Evolutionary conservation across 1,140 invertebrate species (phyloP).

Genomic region (Trichonephila clavipes): DNA sequence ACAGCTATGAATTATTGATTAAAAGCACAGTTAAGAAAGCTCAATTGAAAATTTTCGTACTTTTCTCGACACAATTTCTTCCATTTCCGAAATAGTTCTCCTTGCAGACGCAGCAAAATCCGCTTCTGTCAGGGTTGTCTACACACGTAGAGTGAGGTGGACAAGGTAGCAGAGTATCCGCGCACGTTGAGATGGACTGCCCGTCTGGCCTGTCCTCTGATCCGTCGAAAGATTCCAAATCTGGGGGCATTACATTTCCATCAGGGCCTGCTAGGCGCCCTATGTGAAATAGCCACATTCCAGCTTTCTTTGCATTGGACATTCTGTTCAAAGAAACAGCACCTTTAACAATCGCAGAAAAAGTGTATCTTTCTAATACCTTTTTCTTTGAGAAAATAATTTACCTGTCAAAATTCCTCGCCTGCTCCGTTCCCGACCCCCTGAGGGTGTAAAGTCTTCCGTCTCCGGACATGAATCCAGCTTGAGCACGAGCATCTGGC

Average conservation of each 20-base stretch:
- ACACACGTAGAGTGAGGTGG: conserved; percentile 86
- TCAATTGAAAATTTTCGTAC: conserved; percentile 81
- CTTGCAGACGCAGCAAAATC: conserved; percentile 94
- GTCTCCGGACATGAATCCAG: conserved; percentile 92
- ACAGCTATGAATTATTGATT: no score
- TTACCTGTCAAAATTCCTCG: conserved; percentile 88
- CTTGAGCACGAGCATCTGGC: conserved; percentile 94
- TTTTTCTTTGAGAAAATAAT: neutral
- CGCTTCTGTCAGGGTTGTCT: conserved; percentile 86
- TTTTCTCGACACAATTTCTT: conserved; percentile 90
- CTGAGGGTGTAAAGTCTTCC: conserved; percentile 87
- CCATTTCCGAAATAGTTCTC: conserved; percentile 94
- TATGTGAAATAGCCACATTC: conserved; percentile 91
- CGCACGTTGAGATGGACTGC: conserved; percentile 64
- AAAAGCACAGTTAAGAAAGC: no score
- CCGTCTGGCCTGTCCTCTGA: neutral
- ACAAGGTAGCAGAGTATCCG: conserved; percentile 76
- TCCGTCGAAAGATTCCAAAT: conserved; percentile 79
- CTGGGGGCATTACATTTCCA: conserved; percentile 86
- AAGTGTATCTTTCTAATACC: conserved; percentile 83
- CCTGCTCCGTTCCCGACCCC: conserved; percentile 93
- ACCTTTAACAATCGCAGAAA: neutral
- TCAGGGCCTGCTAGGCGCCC: conserved; percentile 84
- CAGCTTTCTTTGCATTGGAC: conserved; percentile 90
- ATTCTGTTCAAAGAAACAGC: conserved; percentile 83